These are phyloP conservation scores for Graptemys geographica DNA, from an alignment of 2,797 vertebrate species.

Conservation along the genomic window DNA sequence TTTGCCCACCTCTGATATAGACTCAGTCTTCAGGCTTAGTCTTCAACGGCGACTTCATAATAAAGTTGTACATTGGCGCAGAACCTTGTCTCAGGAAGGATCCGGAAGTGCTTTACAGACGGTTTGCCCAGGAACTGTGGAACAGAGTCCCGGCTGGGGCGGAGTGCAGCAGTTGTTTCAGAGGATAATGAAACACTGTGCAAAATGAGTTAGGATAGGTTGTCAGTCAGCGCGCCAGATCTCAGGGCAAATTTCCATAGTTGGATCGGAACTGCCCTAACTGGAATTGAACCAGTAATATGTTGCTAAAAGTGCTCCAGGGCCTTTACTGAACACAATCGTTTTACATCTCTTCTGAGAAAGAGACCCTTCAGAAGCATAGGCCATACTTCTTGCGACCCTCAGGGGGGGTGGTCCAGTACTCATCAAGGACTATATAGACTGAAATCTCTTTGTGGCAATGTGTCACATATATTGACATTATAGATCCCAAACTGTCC, in stretches of 20 bases:
- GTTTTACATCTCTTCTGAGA: not conserved
- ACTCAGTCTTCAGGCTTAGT: rapidly evolving
- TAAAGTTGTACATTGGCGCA: not conserved
- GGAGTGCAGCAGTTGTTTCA: not conserved
- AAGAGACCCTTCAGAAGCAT: not conserved
- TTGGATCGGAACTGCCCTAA: not conserved
- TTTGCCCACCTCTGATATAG: rapidly evolving
- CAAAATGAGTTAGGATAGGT: not conserved
- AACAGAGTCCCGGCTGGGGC: not conserved
- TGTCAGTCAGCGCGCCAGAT: not conserved
- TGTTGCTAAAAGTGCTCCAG: no score
- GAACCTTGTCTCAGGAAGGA: rapidly evolving
- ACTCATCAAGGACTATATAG: not conserved
- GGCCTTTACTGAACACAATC: not conserved
- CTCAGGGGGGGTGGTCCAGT: not conserved
- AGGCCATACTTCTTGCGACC: not conserved
- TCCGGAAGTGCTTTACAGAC: rapidly evolving
- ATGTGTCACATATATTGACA: not conserved
- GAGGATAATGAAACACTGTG: rapidly evolving
- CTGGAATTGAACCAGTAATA: not conserved
- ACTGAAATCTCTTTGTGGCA: not conserved
- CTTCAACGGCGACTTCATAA: not conserved
- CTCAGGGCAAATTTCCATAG: not conserved
- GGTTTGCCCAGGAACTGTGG: not conserved
- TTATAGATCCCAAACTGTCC: not conserved